Evolutionary conservation across 2,113 vertebrate species (phyloP).

Genomic region (Pyxicephalus adspersus): DNA sequence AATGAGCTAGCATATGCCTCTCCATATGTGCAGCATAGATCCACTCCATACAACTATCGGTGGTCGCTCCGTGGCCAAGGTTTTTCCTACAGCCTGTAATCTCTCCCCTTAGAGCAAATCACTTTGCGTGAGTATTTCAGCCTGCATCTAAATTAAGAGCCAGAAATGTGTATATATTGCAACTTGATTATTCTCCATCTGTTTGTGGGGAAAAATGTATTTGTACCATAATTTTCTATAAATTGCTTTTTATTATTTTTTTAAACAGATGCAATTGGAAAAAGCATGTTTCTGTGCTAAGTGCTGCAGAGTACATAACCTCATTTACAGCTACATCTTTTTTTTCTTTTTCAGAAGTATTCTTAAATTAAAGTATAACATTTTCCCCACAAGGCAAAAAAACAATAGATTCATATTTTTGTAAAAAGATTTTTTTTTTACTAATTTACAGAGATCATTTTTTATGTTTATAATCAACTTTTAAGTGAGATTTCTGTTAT

Average conservation of each 20-base stretch:
- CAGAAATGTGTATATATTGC: slow-evolving; percentile 70
- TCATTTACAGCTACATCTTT: slow-evolving; percentile 29
- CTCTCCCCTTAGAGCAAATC: slow-evolving; percentile 74
- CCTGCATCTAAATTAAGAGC: slow-evolving; percentile 70
- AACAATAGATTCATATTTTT: neutral
- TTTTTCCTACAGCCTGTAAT: slow-evolving; percentile 76
- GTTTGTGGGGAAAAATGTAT: slow-evolving; percentile 68
- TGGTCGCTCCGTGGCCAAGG: slow-evolving; percentile 71
- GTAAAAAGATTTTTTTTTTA: neutral
- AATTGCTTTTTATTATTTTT: slow-evolving; percentile 58
- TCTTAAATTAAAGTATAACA: slow-evolving; percentile 13
- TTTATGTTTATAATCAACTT: too few species aligned
- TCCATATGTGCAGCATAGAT: slow-evolving; percentile 74
- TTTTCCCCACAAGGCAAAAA: neutral
- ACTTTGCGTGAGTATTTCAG: slow-evolving; percentile 75
- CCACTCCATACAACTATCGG: slow-evolving; percentile 72
- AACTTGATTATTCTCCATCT: slow-evolving; percentile 73
- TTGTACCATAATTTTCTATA: slow-evolving; percentile 68
- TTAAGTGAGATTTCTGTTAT: neutral
- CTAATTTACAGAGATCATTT: neutral
- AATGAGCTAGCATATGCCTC: slow-evolving; percentile 77
- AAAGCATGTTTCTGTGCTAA: slow-evolving; percentile 34
- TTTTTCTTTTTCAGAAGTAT: neutral
- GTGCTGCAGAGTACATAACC: slow-evolving; percentile 31
- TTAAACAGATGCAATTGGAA: slow-evolving; percentile 41